phyloP scores from a whole-genome alignment of 2,113 vertebrate species.

The Ptilorrhoa leucosticta region DNA sequence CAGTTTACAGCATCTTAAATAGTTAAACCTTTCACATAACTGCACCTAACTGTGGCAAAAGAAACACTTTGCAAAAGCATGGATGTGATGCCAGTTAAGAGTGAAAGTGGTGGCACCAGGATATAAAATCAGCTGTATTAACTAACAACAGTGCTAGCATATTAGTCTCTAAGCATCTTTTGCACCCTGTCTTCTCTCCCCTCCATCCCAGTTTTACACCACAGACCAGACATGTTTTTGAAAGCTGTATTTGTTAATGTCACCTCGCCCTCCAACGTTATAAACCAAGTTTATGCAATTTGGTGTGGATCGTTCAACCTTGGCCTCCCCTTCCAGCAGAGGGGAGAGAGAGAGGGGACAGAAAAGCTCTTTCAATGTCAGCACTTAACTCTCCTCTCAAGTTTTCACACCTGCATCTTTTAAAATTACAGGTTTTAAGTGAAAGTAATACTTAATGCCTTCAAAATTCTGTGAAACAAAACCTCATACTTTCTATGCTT shows the following conservation, averaged over 20 bases:
- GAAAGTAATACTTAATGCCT: neutral
- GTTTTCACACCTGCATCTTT: neutral
- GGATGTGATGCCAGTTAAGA: neutral
- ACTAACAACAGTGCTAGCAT: neutral
- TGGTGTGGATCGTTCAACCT: neutral
- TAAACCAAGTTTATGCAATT: neutral
- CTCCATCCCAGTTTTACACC: neutral
- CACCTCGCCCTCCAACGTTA: neutral
- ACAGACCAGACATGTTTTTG: accelerated
- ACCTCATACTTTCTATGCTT: neutral
- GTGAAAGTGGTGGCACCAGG: neutral
- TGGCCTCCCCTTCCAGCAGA: neutral
- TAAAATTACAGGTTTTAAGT: neutral
- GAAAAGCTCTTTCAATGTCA: neutral
- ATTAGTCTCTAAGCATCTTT: neutral
- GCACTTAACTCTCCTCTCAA: neutral
- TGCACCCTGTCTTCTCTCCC: neutral
- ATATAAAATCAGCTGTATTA: neutral
- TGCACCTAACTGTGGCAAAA: neutral
- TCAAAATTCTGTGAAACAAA: neutral
- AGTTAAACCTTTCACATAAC: neutral
- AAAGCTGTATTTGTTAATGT: neutral
- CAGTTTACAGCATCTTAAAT: neutral
- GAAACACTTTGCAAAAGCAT: neutral
- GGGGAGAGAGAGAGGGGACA: neutral